Evolutionary conservation across 2,888 invertebrate genomes (phyloP), one percentile per base, ranked within the genome.

Genomic region (Lymantria dispar): DNA sequence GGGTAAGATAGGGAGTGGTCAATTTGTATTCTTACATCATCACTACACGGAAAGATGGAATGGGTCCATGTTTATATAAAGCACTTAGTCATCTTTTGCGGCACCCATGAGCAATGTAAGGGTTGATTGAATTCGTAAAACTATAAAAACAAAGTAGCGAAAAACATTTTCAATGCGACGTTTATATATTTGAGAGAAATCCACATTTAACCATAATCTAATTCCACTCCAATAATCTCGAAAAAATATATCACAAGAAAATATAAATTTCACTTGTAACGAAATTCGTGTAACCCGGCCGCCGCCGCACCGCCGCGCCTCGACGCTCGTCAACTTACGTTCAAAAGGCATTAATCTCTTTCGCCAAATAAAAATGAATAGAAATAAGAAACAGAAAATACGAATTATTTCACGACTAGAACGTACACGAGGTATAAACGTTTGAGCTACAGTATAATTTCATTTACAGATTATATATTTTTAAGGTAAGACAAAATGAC

Each of bases 341-440:
- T 56, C 50, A 56, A 51, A 62, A 52, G 38, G 62, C 55, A 60
- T 65, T 56, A 62, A 57, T 65, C 52, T 65, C 50, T 43, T 14
- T 51, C 43, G 37, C 13, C 39, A 46, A 29, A 48, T 50, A 12
- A 61, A 47, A 40, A 40, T 40, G 13, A 40, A 38, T 38, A 12
- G 11, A 54, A 31, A 52, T 43, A 15, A 40, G 46, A 31, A 47
- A 50, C 42, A n/a, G 11, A 12, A 37, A 49, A 52, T 48, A 47
- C 29, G 39, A 58, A 58, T 56, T 51, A 50, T 53, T 43, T 8
- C 22, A 9, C 43, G 30, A 33, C 39, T 15, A 39, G n/a, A 22
- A 22, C 50, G 56, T 52, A 50, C 47, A 49, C 44, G 41, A 33
- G n/a, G 30, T 37, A 43, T 22, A 22, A 22, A 22, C 22, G 22